Conservation (phyloP, 1,140 invertebrate species). For the Diachasmimorpha longicaudata region DNA sequence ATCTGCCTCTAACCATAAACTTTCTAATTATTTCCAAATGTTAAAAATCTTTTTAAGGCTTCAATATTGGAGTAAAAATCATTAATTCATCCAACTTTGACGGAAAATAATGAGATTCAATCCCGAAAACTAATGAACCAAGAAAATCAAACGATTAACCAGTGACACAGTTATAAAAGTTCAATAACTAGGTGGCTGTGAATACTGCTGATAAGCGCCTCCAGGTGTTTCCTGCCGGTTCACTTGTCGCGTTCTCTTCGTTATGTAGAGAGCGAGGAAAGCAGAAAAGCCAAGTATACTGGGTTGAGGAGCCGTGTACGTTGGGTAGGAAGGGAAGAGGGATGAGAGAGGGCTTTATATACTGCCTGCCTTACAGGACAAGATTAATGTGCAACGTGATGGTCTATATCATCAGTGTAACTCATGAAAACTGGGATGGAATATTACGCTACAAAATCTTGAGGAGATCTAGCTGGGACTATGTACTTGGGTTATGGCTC, state of each 20-base stretch:
- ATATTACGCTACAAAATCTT: background rate
- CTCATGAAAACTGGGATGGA: background rate
- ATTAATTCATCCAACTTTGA: background rate
- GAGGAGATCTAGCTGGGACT: background rate
- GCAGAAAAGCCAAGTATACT: background rate
- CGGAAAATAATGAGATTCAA: background rate
- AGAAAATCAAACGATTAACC: background rate
- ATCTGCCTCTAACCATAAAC: too few species aligned
- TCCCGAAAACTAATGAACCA: background rate
- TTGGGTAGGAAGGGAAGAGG: background rate
- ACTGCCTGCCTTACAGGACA: background rate
- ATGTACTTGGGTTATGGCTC: background rate
- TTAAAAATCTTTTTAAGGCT: too few species aligned
- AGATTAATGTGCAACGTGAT: slow-evolving; percentile 5
- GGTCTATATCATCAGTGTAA: slow-evolving; percentile 9
- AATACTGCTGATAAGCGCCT: slow-evolving; percentile 1
- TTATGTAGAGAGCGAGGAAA: background rate
- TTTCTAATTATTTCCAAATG: too few species aligned
- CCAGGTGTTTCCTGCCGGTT: background rate
- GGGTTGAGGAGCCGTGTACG: background rate
- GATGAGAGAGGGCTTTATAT: background rate
- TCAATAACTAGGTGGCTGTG: background rate
- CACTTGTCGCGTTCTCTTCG: background rate
- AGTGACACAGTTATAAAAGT: slow-evolving; percentile 5
- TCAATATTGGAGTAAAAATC: too few species aligned